These are phyloP conservation scores for Acromyrmex echinatior DNA, from an alignment of 1,140 invertebrate genomes.

Conservation along the genomic window DNA sequence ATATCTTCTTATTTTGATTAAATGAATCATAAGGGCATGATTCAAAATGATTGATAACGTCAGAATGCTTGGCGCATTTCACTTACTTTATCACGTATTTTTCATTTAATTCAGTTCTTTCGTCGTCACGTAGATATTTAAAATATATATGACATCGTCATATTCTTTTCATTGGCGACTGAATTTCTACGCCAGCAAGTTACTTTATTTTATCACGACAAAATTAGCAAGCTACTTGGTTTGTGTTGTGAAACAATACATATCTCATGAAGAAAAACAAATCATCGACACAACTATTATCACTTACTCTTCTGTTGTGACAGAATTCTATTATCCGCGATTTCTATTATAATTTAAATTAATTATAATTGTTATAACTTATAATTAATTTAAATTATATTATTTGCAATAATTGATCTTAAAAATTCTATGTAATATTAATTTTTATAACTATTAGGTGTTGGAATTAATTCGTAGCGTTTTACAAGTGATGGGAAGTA, in stretches of 20 bases:
- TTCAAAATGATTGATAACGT: not conserved
- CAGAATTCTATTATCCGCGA: not conserved
- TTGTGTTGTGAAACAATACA: not conserved
- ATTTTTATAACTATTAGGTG: slow-evolving; percentile 14
- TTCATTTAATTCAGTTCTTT: slow-evolving; percentile 11
- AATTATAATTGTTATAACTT: no score
- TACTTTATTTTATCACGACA: not conserved
- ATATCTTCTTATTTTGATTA: not conserved
- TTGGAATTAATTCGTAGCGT: no score
- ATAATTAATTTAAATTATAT: not conserved
- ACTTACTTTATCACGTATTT: not conserved
- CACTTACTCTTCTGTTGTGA: not conserved
- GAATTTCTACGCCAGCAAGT: not conserved
- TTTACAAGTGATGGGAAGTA: no score
- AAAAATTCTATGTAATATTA: not conserved
- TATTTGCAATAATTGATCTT: not conserved
- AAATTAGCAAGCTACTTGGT: not conserved
- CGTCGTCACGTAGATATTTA: slow-evolving; percentile 2
- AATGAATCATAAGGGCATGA: slow-evolving; percentile 26
- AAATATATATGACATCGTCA: not conserved
- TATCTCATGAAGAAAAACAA: not conserved
- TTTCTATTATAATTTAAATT: no score
- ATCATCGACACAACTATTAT: not conserved
- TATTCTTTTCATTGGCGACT: not conserved
- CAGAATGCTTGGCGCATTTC: not conserved